These are phyloP conservation scores for Drosophila ironensis DNA, from an alignment of 1,140 invertebrate genomes.

Conservation along the genomic window DNA sequence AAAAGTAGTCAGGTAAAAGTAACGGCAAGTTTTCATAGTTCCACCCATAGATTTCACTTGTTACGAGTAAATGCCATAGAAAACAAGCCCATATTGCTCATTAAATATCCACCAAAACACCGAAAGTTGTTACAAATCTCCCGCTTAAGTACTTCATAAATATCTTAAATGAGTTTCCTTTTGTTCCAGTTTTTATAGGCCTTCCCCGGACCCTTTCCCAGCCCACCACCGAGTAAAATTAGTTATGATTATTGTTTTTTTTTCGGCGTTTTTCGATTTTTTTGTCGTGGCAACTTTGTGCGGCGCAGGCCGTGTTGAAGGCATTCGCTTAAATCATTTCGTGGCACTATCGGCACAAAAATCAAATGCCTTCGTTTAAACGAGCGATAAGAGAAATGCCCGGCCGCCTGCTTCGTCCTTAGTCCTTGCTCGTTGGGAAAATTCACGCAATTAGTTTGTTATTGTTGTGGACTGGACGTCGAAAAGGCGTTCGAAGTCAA, in stretches of 20 bases:
- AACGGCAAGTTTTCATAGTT: too few relatives aligned
- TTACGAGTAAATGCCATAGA: too few relatives aligned
- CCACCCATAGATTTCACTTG: too few relatives aligned
- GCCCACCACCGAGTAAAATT: conserved; percentile 10
- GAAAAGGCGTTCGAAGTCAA: conserved; percentile 70
- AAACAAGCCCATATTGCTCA: too few relatives aligned
- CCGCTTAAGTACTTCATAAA: conserved; percentile 67
- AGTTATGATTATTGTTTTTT: conserved; percentile 67
- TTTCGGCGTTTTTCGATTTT: background rate
- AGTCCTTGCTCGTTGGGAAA: conserved; percentile 28
- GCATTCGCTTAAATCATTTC: conserved; percentile 65
- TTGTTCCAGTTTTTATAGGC: conserved; percentile 64
- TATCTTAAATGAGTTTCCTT: conserved; percentile 71
- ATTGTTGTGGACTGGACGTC: conserved; percentile 62
- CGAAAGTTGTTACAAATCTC: conserved; percentile 51
- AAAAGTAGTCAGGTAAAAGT: too few relatives aligned
- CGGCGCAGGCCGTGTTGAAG: conserved; percentile 23
- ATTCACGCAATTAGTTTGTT: conserved; percentile 73
- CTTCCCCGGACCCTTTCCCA: background rate
- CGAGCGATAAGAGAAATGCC: conserved; percentile 63
- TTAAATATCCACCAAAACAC: background rate
- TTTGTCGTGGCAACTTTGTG: conserved; percentile 1
- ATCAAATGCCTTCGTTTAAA: conserved; percentile 80
- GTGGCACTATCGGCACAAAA: conserved; percentile 76
- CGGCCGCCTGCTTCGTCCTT: conserved; percentile 12